phyloP scores from a whole-genome alignment of 2,888 invertebrate species.

The Nebria salina region DNA sequence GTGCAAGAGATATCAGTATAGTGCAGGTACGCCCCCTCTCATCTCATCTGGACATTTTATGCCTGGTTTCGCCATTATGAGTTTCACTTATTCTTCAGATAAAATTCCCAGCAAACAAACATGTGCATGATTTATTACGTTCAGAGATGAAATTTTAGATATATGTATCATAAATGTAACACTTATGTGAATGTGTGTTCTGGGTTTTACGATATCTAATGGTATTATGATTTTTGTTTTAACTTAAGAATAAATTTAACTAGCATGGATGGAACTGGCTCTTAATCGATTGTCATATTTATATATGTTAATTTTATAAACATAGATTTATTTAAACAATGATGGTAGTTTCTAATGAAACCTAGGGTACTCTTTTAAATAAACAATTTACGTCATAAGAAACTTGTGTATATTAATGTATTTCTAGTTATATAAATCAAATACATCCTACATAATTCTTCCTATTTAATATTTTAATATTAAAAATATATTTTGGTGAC shows the following conservation, averaged over 20 bases:
- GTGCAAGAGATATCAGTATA: constrained; percentile 85
- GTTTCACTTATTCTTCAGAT: neutral
- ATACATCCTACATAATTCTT: too few relatives aligned
- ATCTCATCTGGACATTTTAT: constrained; percentile 46
- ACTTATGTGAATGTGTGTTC: too few relatives aligned
- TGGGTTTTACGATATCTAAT: too few relatives aligned
- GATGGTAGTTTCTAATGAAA: constrained; percentile 38
- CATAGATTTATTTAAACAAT: constrained; percentile 41
- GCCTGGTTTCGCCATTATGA: neutral
- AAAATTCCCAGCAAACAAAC: constrained; percentile 6
- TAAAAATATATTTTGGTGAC: too few relatives aligned
- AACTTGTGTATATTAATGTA: neutral
- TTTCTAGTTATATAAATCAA: neutral
- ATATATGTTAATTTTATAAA: constrained; percentile 39
- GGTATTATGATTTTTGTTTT: neutral
- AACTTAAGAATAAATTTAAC: neutral
- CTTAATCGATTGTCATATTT: neutral
- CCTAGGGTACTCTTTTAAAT: constrained; percentile 37
- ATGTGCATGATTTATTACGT: neutral
- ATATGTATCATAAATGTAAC: too few relatives aligned
- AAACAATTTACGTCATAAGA: constrained; percentile 38
- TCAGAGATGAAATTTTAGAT: neutral
- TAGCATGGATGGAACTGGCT: neutral
- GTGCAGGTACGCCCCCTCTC: constrained; percentile 55
- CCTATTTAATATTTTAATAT: too few relatives aligned